Evolutionary conservation across 2,797 vertebrate genomes (phyloP).

Genomic region (Diceros bicornis): DNA sequence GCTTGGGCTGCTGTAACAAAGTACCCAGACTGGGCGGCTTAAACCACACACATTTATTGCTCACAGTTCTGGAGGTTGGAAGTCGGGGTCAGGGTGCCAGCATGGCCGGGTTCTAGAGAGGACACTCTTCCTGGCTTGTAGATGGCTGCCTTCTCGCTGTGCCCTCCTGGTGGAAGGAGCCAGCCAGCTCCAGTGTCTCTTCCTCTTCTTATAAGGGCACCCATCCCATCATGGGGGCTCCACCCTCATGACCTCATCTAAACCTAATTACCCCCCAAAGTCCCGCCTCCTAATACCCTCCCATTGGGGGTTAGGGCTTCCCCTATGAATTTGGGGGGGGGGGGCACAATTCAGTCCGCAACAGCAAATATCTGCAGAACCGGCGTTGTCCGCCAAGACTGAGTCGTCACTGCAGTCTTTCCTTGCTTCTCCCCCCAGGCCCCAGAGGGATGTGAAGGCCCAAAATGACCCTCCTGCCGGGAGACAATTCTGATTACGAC

Average conservation of each 20-base stretch:
- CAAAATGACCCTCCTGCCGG: conserved; percentile 97
- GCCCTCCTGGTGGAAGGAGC: too few relatives aligned
- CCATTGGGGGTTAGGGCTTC: background rate
- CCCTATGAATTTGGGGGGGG: fast-evolving
- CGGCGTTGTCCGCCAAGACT: background rate
- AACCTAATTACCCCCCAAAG: background rate
- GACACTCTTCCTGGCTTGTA: background rate
- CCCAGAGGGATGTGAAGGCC: conserved; percentile 92
- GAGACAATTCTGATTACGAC: conserved; percentile 98
- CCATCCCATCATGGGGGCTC: background rate
- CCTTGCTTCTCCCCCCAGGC: conserved; percentile 40
- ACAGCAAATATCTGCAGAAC: fast-evolving
- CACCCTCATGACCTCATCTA: background rate
- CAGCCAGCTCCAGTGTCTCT: background rate
- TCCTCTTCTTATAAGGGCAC: background rate
- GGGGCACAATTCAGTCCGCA: fast-evolving
- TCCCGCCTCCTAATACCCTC: fast-evolving
- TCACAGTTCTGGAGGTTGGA: background rate
- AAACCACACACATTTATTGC: background rate
- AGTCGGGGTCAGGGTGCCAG: fast-evolving
- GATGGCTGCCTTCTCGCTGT: background rate
- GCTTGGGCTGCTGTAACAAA: background rate
- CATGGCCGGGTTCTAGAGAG: fast-evolving
- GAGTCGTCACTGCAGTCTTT: background rate
- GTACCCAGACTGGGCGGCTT: background rate